These are phyloP conservation scores for Proisotoma minuta DNA, from an alignment of 2,888 invertebrate genomes.

Conservation along the genomic window DNA sequence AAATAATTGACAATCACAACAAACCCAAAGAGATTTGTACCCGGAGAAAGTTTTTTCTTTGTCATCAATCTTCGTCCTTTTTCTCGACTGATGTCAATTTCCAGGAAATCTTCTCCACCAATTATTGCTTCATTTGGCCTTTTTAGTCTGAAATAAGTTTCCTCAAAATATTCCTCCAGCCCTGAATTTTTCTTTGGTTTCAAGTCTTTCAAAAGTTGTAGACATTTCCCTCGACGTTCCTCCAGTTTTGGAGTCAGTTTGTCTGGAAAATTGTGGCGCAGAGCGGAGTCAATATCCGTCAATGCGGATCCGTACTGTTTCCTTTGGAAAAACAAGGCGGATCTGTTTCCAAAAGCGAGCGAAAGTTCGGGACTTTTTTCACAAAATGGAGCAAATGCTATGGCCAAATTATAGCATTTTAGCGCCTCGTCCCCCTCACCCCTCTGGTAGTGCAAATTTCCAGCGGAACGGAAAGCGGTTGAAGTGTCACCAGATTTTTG, in stretches of 20 bases:
- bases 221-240: background rate
- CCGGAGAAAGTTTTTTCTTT: slow-evolving; percentile 40
- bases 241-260: background rate
- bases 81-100: slow-evolving; percentile 22
- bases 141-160: slow-evolving; percentile 16
- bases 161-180: background rate
- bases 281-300: slow-evolving; percentile 21
- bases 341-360: slow-evolving; percentile 30
- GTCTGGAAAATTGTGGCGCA: slow-evolving; percentile 9
- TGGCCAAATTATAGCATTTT: slow-evolving; percentile 36
- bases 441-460: slow-evolving; percentile 20
- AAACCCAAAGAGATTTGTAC: slow-evolving; percentile 19
- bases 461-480: slow-evolving; percentile 23
- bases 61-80: slow-evolving; percentile 49
- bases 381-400: slow-evolving; percentile 25
- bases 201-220: background rate
- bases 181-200: background rate
- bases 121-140: slow-evolving; percentile 18
- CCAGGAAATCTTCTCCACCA: slow-evolving; percentile 34
- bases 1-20: background rate
- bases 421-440: slow-evolving; percentile 15
- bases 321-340: slow-evolving; percentile 29
- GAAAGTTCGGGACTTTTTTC: slow-evolving; percentile 10
- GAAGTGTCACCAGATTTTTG: slow-evolving; percentile 24
- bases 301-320: slow-evolving; percentile 27